Base-by-base conservation (phyloP, 2,888 invertebrate genomes). In the Drosophila cognata region DNA sequence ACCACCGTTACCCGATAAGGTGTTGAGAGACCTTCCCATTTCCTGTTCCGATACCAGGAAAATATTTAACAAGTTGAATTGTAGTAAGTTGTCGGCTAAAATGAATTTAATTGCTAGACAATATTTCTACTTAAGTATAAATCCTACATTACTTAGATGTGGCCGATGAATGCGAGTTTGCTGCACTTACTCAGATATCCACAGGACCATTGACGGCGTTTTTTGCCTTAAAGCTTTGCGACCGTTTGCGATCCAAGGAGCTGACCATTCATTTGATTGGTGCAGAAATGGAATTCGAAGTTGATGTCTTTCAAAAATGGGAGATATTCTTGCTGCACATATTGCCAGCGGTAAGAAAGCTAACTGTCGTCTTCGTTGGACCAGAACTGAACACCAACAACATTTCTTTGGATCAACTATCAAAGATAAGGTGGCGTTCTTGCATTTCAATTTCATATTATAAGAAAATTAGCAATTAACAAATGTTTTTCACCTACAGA, bases 251-350 rank as follows among this genome's bases (percentile, higher is more conserved):
- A 13, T 58, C 69, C n/a, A 84, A 90, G 36, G 78, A 77, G 38
- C 71, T 93, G 0, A 92, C 91, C 2, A 86, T 93, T 28, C 93
- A 93, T 65, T 75, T 93, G 38, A 92, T 93, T 61, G 93, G 96
- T 0, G 96, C 96, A 0, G 96, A 96, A 90, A 93, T 96, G 33
- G 95, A 96, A 67, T 96, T 96, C 82, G 96, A 96, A 92, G 95
- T 95, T 0, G 95, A 95, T 74, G 94, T 94, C 18, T 92, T 96
- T 4, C 94, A 94, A 61, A 96, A 96, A 69, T 96, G 96, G 96
- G 96, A 96, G 85, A 94, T 94, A 48, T 95, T 96, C 88, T 95
- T 96, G 73, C 91, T 96, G 0, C 96, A 96, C 88, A 93, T 96
- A 38, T 91, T 94, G 7, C 95, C 96, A 1, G 92, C 94, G 0